phyloP scores from a whole-genome alignment of 2,888 invertebrate genomes.

The Agrotis segetum region DNA sequence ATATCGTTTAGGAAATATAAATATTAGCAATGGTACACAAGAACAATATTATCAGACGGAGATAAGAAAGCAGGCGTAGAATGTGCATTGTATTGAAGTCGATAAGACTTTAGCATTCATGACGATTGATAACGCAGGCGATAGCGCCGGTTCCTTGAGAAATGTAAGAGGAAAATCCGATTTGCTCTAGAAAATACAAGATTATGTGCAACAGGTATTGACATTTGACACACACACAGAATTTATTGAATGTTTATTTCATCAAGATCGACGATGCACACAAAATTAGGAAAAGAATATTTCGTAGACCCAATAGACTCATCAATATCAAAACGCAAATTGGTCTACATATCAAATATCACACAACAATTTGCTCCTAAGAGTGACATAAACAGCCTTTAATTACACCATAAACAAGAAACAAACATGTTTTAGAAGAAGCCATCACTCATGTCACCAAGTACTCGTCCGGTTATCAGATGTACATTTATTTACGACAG shows the following conservation, averaged over 20 bases:
- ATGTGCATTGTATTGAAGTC: conserved; percentile 45
- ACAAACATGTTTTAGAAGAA: conserved; percentile 44
- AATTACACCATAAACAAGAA: conserved; percentile 25
- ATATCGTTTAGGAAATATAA: conserved; percentile 54
- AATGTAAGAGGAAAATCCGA: conserved; percentile 22
- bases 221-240: neutral
- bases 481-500: conserved; percentile 56
- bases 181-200: conserved; percentile 17
- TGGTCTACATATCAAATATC: neutral
- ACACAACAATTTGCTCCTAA: neutral
- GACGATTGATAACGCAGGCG: conserved; percentile 22
- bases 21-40: conserved; percentile 45
- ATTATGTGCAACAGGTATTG: conserved; percentile 14
- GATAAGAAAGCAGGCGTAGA: conserved; percentile 42
- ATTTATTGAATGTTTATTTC: no score
- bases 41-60: conserved; percentile 59
- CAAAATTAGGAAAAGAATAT: neutral
- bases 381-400: neutral
- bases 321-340: conserved; percentile 1
- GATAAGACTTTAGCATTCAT: conserved; percentile 45
- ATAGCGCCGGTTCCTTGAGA: conserved; percentile 24
- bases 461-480: conserved; percentile 39
- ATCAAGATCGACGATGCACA: neutral
- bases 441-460: conserved; percentile 45
- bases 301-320: neutral